Evolutionary conservation across 1,140 invertebrate species (phyloP).

Genomic region (Gyrodactylus bullatarudis): DNA sequence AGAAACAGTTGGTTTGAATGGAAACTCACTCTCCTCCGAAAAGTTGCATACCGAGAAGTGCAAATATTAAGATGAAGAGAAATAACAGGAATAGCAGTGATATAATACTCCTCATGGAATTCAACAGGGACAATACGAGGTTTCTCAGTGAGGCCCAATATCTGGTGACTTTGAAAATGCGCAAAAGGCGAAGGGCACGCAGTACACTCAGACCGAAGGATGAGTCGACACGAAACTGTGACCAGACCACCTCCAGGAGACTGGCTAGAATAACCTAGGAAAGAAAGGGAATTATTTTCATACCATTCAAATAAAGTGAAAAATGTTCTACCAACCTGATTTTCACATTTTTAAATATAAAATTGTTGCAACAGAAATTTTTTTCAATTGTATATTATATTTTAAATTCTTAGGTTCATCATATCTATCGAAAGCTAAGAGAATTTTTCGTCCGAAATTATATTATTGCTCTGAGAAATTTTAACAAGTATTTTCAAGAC

Average conservation of each 20-base stretch:
- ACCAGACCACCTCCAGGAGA: slow-evolving; percentile 88
- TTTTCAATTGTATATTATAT: too few species aligned
- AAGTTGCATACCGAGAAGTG: slow-evolving; percentile 93
- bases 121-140: slow-evolving; percentile 87
- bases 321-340: too few species aligned
- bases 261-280: slow-evolving; percentile 49
- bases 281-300: not conserved
- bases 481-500: too few species aligned
- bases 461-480: too few species aligned
- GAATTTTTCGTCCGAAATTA: too few species aligned
- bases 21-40: slow-evolving; percentile 47
- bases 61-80: slow-evolving; percentile 99
- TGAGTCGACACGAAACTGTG: slow-evolving; percentile 4
- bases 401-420: too few species aligned
- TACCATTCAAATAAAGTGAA: too few species aligned
- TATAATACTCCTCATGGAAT: slow-evolving; percentile 98
- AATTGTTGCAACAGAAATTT: too few species aligned
- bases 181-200: slow-evolving; percentile 58
- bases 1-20: too few species aligned
- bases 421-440: too few species aligned
- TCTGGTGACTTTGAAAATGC: slow-evolving; percentile 62
- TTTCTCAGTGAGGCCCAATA: slow-evolving; percentile 94
- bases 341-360: too few species aligned
- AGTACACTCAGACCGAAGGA: slow-evolving; percentile 87
- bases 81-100: slow-evolving; percentile 96